Evolutionary conservation across 2,888 invertebrate genomes (phyloP), one percentile per base, ranked within the genome.

Genomic region (Syritta pipiens): DNA sequence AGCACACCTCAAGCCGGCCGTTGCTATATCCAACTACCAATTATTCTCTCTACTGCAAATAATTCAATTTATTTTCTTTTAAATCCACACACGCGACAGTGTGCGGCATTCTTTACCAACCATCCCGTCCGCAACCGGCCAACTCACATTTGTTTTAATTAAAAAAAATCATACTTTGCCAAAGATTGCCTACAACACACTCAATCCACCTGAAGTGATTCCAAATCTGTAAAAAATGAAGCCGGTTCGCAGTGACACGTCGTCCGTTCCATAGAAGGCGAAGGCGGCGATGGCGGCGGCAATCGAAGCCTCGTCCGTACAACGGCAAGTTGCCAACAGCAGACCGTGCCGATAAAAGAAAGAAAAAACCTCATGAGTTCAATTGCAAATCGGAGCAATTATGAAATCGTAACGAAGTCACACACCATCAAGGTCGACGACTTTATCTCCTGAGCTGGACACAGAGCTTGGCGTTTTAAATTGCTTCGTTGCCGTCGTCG

Each of bases 351-450:
- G 20, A 51, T 28, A 20, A 19, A 37, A 24, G 10, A 37, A 55
- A 20, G 6, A 63, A 48, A 48, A 42, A 37, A 14, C 37, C 9
- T 17, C 14, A 24, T 17, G 48, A 72, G 55, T 65, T 65, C 48
- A 48, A 72, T 72, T 65, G 48, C 72, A 49, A 72, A 72, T 72
- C 55, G 55, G 42, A 49, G 42, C 24, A 68, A 57, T 42, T 51
- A 59, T 48, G 49, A 55, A 26, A 71, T 63, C 30, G 62, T 46
- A 40, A 63, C 26, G 12, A 63, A 63, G 30, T 63, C 63, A 57
- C 62, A 63, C 51, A 49, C 59, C 48, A 72, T 57, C 72, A 72
- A 72, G 72, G 72, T 72, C 72, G 72, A 72, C 72, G 72, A 65
- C 72, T 63, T 72, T 72, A 48, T 55, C n/a, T n/a, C 26, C 55